A percentile compares a stretch with the other conserved stretches of the same genome.
phyloP scores from a whole-genome alignment of 2,113 vertebrate genomes.

The Seriola dumerili region DNA sequence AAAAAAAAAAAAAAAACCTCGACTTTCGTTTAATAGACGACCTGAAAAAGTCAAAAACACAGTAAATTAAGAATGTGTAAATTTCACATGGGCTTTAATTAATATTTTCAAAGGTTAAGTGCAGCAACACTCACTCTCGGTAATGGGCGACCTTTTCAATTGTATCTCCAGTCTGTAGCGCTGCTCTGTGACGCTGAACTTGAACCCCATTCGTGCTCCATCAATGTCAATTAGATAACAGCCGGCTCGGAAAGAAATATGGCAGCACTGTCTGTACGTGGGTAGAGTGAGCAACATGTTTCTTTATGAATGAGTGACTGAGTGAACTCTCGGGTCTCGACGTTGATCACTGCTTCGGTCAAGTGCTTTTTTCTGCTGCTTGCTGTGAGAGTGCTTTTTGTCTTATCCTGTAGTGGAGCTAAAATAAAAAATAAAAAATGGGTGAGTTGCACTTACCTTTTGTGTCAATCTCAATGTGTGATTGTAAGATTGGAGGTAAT shows the following conservation, averaged over 20 bases:
- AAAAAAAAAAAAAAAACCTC: background rate
- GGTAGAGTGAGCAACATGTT: conserved; percentile 1
- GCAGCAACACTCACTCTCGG: background rate
- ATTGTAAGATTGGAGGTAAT: conserved; percentile 21
- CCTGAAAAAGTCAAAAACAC: background rate
- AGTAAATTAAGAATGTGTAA: background rate
- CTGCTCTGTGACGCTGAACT: conserved; percentile 11
- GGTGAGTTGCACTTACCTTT: conserved; percentile 1
- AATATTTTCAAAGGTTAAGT: conserved; percentile 20
- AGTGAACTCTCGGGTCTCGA: background rate
- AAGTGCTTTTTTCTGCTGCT: conserved; percentile 39
- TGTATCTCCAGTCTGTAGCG: background rate
- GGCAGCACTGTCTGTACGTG: background rate
- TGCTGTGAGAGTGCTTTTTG: conserved; percentile 4
- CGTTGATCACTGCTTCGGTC: background rate
- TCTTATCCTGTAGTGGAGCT: background rate
- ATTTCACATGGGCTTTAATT: background rate
- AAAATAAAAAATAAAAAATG: background rate
- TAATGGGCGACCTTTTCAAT: conserved; percentile 22
- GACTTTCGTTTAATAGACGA: background rate
- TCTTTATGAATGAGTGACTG: conserved; percentile 20
- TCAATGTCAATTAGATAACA: conserved; percentile 36
- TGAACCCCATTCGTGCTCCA: background rate
- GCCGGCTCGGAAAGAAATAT: conserved; percentile 43
- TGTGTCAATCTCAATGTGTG: conserved; percentile 29